Percentiles rank a stretch among this genome's conserved stretches.
phyloP scores from a whole-genome alignment of 2,888 invertebrate species.

The Aporophyla nigra region DNA sequence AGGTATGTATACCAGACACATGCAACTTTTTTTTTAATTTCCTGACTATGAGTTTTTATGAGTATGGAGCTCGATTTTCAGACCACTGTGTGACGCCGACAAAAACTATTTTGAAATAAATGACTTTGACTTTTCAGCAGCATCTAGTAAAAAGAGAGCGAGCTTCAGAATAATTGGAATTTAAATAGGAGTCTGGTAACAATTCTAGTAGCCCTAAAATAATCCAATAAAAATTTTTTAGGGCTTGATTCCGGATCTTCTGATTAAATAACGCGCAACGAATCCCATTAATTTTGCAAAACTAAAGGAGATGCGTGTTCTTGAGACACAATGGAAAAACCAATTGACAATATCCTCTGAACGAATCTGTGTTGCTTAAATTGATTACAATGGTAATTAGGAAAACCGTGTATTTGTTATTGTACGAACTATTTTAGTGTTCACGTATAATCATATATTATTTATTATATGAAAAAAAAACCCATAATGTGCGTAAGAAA shows the following conservation, averaged over 20 bases:
- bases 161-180: not conserved
- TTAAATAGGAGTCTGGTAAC: not conserved
- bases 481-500: too few relatives aligned
- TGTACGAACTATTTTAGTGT: not conserved
- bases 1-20: too few relatives aligned
- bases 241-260: constrained; percentile 40
- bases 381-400: constrained; percentile 32
- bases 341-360: constrained; percentile 41
- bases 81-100: too few relatives aligned
- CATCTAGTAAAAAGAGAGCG: not conserved
- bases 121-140: not conserved
- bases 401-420: not conserved
- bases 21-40: too few relatives aligned
- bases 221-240: too few relatives aligned
- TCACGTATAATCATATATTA: not conserved
- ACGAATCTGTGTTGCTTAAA: constrained; percentile 35
- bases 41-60: too few relatives aligned
- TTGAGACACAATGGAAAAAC: constrained; percentile 44
- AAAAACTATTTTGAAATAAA: not conserved
- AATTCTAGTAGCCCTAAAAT: not conserved
- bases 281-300: constrained; percentile 9
- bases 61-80: too few relatives aligned
- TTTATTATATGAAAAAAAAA: not conserved
- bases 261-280: constrained; percentile 7
- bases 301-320: constrained; percentile 13